Base-by-base conservation (phyloP, 1,140 invertebrate genomes). In the Muscidifurax raptorellus region DNA sequence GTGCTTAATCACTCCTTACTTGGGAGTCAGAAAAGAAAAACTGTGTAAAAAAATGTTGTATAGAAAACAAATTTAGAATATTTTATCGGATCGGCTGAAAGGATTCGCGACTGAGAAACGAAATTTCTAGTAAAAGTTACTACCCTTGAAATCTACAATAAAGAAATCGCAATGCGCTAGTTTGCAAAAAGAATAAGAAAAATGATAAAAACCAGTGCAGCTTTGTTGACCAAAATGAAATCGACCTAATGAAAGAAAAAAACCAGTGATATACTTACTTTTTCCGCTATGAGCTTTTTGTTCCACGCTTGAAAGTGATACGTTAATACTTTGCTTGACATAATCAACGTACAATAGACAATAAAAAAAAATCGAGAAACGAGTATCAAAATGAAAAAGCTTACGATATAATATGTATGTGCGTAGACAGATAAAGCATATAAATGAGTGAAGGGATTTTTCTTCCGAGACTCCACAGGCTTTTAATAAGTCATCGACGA, bases 331-430 rank as follows among this genome's bases (percentile, higher is more conserved):
- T 85, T 82, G 74, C 80, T 85, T 79, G 74, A 82, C 75, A 78
- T 82, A 82, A 85, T 88, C 81, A 89, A 90, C 87, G 88, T 88
- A 89, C 87, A 89, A 91, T 88, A 92, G 91, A 92, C 92, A 92
- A 92, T 92, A 92, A 92, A 88, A 85, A n/a, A 22, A 88, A 86
- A 10, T 36, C 67, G 67, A 75, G 52, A 76, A 85, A 89, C 90
- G 90, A 92, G 89, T 92, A 92, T 92, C 90, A 92, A 92, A 92
- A 84, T 52, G 74, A 84, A 80, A 83, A 85, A 86, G 85, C 86
- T 88, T 87, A 88, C 86, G 79, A 64, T 69, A 81, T 77, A 40
- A 36, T 71, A 84, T 81, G 67, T 82, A 76, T 80, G 64, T 77
- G 79, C 72, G 40, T 59, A 67, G 71, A 67, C 44, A 47, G 59